A percentile compares a stretch with the other conserved stretches of the same genome.
These are phyloP conservation scores for Ceriagrion tenellum DNA, from an alignment of 2,888 invertebrate genomes.

Conservation along the genomic window DNA sequence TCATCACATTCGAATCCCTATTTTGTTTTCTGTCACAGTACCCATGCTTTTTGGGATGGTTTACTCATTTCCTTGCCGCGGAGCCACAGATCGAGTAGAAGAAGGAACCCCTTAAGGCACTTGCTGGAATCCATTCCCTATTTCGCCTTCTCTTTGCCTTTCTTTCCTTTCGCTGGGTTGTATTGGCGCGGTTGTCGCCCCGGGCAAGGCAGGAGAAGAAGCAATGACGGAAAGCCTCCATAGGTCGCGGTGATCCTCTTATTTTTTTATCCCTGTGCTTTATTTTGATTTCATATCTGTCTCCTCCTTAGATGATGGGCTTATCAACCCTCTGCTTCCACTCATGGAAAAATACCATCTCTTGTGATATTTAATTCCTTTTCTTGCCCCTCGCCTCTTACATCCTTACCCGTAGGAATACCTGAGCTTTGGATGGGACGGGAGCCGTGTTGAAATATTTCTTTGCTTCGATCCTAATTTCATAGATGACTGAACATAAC, in stretches of 20 bases:
- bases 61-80: background rate
- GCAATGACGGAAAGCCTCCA: background rate
- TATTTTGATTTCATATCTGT: background rate
- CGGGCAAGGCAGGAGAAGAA: background rate
- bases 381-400: background rate
- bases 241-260: background rate
- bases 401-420: background rate
- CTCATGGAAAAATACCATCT: background rate
- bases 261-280: background rate
- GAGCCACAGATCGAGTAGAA: background rate
- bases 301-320: background rate
- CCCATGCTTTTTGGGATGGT: background rate
- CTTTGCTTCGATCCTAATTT: slow-evolving; percentile 7
- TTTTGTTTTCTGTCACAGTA: too few species aligned
- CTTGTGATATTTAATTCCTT: background rate
- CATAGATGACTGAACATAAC: too few species aligned
- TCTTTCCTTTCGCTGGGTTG: background rate
- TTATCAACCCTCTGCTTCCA: background rate
- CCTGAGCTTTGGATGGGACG: background rate
- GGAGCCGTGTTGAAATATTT: background rate
- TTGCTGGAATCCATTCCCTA: background rate
- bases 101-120: background rate
- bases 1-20: too few species aligned
- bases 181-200: background rate
- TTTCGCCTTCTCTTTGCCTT: background rate